Conservation (phyloP, 2,797 vertebrate species). For the Nasua narica region DNA sequence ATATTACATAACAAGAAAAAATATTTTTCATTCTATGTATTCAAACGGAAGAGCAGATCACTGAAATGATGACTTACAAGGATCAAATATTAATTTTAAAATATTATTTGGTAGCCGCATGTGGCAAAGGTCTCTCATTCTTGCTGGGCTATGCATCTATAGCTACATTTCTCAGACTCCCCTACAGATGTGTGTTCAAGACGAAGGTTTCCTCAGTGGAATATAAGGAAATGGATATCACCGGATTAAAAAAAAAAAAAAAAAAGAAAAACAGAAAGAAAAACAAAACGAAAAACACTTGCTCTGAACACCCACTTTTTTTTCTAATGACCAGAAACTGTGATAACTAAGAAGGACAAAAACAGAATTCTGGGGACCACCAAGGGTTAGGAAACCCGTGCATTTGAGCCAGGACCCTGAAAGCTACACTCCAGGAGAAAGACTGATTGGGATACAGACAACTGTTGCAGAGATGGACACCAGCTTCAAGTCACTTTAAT, state of each 20-base stretch:
- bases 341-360: background rate
- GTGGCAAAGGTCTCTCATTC: background rate
- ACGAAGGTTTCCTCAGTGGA: background rate
- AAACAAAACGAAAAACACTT: background rate
- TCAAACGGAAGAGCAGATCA: background rate
- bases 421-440: background rate
- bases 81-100: background rate
- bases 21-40: background rate
- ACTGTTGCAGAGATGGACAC: background rate
- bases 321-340: background rate
- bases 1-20: background rate
- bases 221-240: background rate
- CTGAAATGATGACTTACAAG: background rate
- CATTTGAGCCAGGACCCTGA: background rate
- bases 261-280: no score
- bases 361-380: background rate
- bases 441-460: background rate
- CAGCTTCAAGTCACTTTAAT: background rate
- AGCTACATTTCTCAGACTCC: background rate
- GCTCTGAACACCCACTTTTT: background rate
- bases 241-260: background rate
- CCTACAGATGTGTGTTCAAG: background rate
- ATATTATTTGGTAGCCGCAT: background rate
- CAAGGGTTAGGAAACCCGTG: no score
- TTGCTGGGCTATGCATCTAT: background rate